phyloP scores from a whole-genome alignment of 2,888 invertebrate species.

The Metallyticus violacea region DNA sequence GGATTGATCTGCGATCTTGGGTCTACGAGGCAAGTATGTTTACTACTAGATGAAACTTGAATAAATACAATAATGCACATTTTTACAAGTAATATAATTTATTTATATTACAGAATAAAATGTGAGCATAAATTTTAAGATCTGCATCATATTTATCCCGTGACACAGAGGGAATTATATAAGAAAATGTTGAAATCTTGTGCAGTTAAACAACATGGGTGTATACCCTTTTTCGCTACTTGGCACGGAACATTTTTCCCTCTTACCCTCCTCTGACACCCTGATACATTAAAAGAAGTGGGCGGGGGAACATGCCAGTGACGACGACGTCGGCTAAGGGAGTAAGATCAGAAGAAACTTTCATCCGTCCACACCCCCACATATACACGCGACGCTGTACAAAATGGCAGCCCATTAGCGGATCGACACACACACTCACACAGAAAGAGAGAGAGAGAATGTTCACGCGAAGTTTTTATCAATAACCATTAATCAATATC shows the following conservation, averaged over 20 bases:
- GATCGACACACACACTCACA: neutral
- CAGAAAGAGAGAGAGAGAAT: neutral
- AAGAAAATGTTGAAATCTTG: neutral
- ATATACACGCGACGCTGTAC: neutral
- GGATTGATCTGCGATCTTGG: too few relatives aligned
- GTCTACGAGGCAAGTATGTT: too few relatives aligned
- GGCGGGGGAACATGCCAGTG: neutral
- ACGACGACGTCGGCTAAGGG: neutral
- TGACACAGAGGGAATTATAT: neutral
- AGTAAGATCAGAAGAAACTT: neutral
- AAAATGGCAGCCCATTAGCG: neutral
- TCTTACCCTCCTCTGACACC: neutral
- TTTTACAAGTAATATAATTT: too few relatives aligned
- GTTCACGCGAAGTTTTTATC: constrained; percentile 11
- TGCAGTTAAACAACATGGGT: neutral
- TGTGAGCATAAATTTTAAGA: too few relatives aligned
- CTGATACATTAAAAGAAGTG: neutral
- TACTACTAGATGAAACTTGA: too few relatives aligned
- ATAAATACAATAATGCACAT: too few relatives aligned
- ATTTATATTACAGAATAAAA: too few relatives aligned
- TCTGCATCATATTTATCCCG: too few relatives aligned
- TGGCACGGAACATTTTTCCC: neutral
- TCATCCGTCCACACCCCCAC: neutral
- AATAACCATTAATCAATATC: constrained; percentile 32
- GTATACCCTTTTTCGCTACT: neutral